Evolutionary conservation across 2,888 invertebrate species (phyloP), one percentile per base, ranked within the genome.

Genomic region (Drosophila acutilabella): DNA sequence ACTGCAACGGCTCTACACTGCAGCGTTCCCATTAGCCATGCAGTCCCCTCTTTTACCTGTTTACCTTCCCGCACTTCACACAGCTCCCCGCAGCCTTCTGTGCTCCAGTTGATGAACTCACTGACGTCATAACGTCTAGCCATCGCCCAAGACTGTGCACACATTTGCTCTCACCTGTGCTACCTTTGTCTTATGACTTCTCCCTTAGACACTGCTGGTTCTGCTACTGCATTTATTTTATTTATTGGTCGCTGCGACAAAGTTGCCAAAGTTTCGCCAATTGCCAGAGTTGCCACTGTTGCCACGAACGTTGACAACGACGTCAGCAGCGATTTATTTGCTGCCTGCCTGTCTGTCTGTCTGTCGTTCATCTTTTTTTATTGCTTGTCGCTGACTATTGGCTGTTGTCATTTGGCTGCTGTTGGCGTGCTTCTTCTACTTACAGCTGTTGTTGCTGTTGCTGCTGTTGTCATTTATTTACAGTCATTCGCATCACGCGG

Each of bases 221-320:
- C 52, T 26, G 23, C 11, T 16, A 3, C 66, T 81, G 76, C 68
- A 85, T 81, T 88, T 88, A 85, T 84, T 88, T 88, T 88, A 85
- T 84, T 88, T 88, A 85, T 82, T 88, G 88, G 65, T 26, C 83
- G 88, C 86, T 82, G 81, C 81, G 81, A 85, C 81, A 82, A 82
- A 79, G 69, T 76, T 74, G 56, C 64, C 57, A 52, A 73, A 68
- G 44, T 64, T 56, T 38, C 30, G 62, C 58, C 54, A 41, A 30
- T 68, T 64, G 62, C 50, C 50, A 30, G 54, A 54, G 23, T 48
- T 44, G 40, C 54, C 50, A 40, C 36, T 36, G 51, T 30, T 45
- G 40, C 56, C 58, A 52, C 48, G 59, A 30, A 23, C 56, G 41
- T 38, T 65, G 64, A 71, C 64, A 74, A 59, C 70, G 71, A 71